Percentiles rank a stretch among this genome's conserved stretches.
Conservation (phyloP, 2,888 invertebrate genomes). For the Allacma fusca region DNA sequence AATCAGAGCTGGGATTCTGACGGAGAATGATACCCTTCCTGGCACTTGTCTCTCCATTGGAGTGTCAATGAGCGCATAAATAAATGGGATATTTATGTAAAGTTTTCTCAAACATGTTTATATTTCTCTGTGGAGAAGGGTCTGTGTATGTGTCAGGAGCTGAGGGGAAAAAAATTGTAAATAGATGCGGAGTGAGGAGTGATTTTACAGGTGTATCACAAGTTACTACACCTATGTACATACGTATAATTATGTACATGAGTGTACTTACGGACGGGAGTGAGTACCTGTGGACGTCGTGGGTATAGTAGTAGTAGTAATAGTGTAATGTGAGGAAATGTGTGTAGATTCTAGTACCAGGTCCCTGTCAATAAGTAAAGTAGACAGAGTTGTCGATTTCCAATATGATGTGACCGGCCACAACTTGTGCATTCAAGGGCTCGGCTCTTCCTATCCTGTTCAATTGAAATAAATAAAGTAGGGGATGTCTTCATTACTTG, state of each 20-base stretch:
- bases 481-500: slow-evolving; percentile 34
- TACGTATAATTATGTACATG: background rate
- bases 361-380: background rate
- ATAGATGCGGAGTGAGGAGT: no score
- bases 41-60: slow-evolving; percentile 6
- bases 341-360: background rate
- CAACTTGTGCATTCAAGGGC: background rate
- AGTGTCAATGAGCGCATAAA: slow-evolving; percentile 7
- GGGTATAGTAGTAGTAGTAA: no score
- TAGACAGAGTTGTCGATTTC: slow-evolving; percentile 1
- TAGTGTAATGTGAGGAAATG: background rate
- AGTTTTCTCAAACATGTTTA: background rate
- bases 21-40: background rate
- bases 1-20: background rate
- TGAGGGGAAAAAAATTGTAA: no score
- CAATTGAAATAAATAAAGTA: slow-evolving; percentile 38
- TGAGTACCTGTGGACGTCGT: no score
- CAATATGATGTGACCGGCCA: background rate
- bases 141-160: no score
- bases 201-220: no score
- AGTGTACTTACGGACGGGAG: no score
- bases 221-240: no score
- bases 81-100: slow-evolving; percentile 16
- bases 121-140: background rate
- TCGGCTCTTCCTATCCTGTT: background rate